phyloP scores from a whole-genome alignment of 64 coral and sea anemone genomes.

The Montipora cactus region DNA sequence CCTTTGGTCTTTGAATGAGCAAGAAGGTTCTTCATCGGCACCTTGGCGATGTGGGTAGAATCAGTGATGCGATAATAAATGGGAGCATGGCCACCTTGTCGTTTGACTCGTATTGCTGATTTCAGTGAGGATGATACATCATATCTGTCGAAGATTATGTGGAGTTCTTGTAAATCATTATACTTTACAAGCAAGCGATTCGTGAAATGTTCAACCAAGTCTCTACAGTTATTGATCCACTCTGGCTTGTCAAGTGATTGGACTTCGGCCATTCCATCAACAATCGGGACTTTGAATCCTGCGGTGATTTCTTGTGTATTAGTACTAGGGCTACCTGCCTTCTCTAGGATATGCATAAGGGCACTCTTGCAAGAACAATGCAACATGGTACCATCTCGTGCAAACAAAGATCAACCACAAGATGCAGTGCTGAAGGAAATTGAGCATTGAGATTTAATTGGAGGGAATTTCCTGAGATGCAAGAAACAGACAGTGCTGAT shows the following conservation, averaged over 20 bases:
- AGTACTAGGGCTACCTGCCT: conserved; percentile 51
- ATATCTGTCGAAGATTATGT: no score
- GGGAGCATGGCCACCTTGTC: conserved; percentile 43
- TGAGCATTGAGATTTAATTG: no score
- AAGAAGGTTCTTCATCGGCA: conserved; percentile 48
- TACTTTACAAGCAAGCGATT: no score
- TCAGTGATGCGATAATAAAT: conserved; percentile 48
- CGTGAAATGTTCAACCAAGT: conserved; percentile 68
- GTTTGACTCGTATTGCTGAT: conserved; percentile 59
- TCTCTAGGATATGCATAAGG: conserved; percentile 66
- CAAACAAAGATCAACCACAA: no score
- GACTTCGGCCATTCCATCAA: conserved; percentile 66
- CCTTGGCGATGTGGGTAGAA: conserved; percentile 54
- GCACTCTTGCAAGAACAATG: conserved; percentile 69
- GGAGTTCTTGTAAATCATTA: no score
- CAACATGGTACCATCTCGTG: no score
- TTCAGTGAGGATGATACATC: not conserved
- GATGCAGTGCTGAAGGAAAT: no score
- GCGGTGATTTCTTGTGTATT: conserved; percentile 28
- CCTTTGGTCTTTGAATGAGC: conserved; percentile 68
- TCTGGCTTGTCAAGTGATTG: conserved; percentile 63
- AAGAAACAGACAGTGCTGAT: no score
- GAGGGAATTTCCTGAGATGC: no score
- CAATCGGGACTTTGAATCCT: not conserved
- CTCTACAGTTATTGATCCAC: conserved; percentile 63